These are phyloP conservation scores for Pseudolaguvia tuberculata DNA, from an alignment of 2,113 vertebrate species.

Conservation along the genomic window DNA sequence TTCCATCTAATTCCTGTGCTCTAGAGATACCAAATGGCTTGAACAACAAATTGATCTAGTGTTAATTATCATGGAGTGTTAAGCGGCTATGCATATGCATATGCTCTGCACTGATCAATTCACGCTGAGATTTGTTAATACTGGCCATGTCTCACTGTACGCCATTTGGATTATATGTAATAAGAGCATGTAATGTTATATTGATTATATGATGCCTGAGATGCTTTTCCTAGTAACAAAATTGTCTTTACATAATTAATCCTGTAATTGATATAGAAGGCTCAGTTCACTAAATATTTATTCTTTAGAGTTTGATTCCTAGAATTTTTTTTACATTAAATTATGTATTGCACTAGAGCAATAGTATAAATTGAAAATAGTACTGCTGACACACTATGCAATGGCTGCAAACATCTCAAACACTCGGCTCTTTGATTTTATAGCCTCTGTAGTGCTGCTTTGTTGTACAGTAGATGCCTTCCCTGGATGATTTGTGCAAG, in stretches of 20 bases:
- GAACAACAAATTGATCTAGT: background rate
- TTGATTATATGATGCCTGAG: slow-evolving; percentile 36
- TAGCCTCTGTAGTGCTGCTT: slow-evolving; percentile 19
- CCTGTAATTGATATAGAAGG: slow-evolving; percentile 8
- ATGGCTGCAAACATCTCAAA: slow-evolving; percentile 33
- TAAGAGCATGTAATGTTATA: slow-evolving; percentile 9
- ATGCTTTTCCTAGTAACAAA: slow-evolving; percentile 6
- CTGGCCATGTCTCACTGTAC: background rate
- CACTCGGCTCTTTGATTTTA: no score
- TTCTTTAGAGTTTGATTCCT: no score
- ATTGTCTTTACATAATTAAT: slow-evolving; percentile 37
- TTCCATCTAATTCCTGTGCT: slow-evolving; percentile 23
- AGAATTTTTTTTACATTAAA: background rate
- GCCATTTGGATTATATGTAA: background rate
- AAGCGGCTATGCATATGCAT: background rate
- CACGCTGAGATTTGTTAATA: background rate
- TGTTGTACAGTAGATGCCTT: background rate
- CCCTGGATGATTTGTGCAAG: slow-evolving; percentile 5
- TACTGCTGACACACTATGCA: slow-evolving; percentile 32
- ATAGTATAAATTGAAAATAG: no score
- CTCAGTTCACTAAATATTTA: background rate
- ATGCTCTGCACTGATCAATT: background rate
- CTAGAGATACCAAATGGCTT: background rate
- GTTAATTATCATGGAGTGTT: background rate
- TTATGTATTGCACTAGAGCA: no score